These are phyloP conservation scores for Cryptomyrus ogoouensis DNA, from an alignment of 2,113 vertebrate species.

Conservation along the genomic window DNA sequence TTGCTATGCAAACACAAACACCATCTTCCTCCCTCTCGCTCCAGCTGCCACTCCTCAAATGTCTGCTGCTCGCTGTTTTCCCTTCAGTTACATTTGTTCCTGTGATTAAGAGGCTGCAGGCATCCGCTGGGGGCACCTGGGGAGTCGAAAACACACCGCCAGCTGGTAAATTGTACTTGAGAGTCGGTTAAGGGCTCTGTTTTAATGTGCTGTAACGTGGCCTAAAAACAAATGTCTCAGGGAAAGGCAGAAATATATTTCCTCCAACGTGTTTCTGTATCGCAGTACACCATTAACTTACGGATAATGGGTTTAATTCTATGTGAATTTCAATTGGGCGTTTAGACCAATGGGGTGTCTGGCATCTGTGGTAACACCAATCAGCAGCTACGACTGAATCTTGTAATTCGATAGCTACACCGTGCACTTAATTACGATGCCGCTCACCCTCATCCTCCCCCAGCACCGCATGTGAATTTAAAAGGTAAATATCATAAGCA, in stretches of 20 bases:
- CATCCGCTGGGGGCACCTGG: background rate
- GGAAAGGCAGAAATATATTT: background rate
- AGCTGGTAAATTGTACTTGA: slow-evolving; percentile 31
- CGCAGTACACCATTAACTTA: background rate
- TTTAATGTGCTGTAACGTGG: background rate
- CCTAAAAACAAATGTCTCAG: background rate
- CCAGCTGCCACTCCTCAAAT: slow-evolving; percentile 19
- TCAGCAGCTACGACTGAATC: background rate
- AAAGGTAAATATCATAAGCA: background rate
- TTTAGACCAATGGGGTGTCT: background rate
- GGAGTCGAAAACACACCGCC: background rate
- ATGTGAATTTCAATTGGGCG: background rate
- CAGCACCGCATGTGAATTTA: background rate
- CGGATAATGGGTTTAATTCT: background rate
- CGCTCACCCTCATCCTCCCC: background rate
- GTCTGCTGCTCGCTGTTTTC: slow-evolving; percentile 21
- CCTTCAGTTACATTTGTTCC: background rate
- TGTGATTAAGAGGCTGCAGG: background rate
- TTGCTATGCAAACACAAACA: slow-evolving; percentile 13
- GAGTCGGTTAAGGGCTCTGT: slow-evolving; percentile 31
- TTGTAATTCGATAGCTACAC: background rate
- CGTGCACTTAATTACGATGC: background rate
- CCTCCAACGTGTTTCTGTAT: background rate
- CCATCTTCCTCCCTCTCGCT: background rate
- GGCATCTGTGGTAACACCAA: background rate